phyloP scores from a whole-genome alignment of 1,140 invertebrate genomes.

The Anoplophora glabripennis region DNA sequence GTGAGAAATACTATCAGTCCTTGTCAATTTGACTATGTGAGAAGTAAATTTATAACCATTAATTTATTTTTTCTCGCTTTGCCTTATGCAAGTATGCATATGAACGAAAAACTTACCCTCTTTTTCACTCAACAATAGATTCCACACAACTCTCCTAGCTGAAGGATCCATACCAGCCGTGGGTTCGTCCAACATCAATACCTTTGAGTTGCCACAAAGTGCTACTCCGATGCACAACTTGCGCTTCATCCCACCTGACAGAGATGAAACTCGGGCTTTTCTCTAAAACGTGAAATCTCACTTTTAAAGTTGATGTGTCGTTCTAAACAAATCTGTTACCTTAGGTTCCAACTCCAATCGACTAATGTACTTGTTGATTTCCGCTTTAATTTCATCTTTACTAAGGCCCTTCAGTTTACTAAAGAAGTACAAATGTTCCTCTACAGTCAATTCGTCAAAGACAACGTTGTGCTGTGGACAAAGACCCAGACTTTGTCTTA shows the following conservation, averaged over 20 bases:
- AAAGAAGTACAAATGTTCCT: conserved; percentile 88
- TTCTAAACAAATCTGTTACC: too few relatives aligned
- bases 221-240: conserved; percentile 78
- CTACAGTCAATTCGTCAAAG: conserved; percentile 85
- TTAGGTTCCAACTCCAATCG: conserved; percentile 65
- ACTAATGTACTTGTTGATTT: conserved; percentile 62
- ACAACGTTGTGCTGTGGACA: conserved; percentile 96
- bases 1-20: too few relatives aligned
- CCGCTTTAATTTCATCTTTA: conserved; percentile 51
- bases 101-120: too few relatives aligned
- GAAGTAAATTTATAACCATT: too few relatives aligned
- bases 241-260: conserved; percentile 84
- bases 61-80: too few relatives aligned
- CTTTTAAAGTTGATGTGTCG: too few relatives aligned
- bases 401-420: conserved; percentile 71
- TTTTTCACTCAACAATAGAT: conserved; percentile 65
- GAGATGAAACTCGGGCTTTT: conserved; percentile 54
- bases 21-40: too few relatives aligned
- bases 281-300: conserved; percentile 24
- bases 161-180: conserved; percentile 95
- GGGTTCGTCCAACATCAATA: conserved; percentile 87
- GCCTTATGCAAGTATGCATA: too few relatives aligned
- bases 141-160: conserved; percentile 85
- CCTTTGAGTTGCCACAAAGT: conserved; percentile 63
- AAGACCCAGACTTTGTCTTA: conserved; percentile 71